A percentile compares a stretch with the other conserved stretches of the same genome.
phyloP scores from a whole-genome alignment of 1,140 invertebrate genomes.

The Drosophila lacteicornis region DNA sequence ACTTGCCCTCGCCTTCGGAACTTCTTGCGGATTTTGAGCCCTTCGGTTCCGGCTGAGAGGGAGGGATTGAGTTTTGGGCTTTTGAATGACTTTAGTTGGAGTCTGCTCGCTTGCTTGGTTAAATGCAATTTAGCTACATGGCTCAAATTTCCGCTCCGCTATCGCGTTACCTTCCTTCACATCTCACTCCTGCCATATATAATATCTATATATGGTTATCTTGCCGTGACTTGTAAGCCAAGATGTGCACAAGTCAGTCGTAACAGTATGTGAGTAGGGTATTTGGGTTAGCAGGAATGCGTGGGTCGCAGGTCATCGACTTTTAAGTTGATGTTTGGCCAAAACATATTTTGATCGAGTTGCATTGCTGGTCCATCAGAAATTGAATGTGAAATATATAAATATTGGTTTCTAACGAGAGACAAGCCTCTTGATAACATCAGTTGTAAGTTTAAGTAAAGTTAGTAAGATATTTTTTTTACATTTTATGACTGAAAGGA shows the following conservation, averaged over 20 bases:
- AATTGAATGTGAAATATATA: slow-evolving; percentile 1
- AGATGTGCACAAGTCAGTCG: slow-evolving; percentile 12
- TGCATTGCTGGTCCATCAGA: not conserved
- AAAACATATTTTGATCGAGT: slow-evolving; percentile 10
- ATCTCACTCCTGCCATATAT: slow-evolving; percentile 15
- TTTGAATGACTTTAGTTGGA: slow-evolving; percentile 38
- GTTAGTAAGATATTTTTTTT: not conserved
- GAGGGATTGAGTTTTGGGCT: slow-evolving; percentile 2
- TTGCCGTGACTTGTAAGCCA: slow-evolving; percentile 18
- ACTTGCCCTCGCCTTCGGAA: not conserved
- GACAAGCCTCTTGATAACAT: too few species aligned
- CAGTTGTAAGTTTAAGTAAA: too few species aligned
- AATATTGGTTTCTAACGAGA: not conserved
- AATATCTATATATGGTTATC: slow-evolving; percentile 1
- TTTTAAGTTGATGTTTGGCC: slow-evolving; percentile 5
- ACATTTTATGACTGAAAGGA: not conserved
- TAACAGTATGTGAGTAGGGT: slow-evolving; percentile 15
- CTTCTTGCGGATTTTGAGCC: slow-evolving; percentile 4
- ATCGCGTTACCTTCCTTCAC: slow-evolving; percentile 54
- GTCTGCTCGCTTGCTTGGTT: slow-evolving; percentile 63
- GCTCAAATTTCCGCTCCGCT: slow-evolving; percentile 73
- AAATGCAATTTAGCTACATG: slow-evolving; percentile 80
- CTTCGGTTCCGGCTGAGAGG: slow-evolving; percentile 18
- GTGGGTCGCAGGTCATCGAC: not conserved
- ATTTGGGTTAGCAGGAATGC: slow-evolving; percentile 2